Base-by-base conservation (phyloP, 1,140 invertebrate species). In the Drosophila kepulauana region DNA sequence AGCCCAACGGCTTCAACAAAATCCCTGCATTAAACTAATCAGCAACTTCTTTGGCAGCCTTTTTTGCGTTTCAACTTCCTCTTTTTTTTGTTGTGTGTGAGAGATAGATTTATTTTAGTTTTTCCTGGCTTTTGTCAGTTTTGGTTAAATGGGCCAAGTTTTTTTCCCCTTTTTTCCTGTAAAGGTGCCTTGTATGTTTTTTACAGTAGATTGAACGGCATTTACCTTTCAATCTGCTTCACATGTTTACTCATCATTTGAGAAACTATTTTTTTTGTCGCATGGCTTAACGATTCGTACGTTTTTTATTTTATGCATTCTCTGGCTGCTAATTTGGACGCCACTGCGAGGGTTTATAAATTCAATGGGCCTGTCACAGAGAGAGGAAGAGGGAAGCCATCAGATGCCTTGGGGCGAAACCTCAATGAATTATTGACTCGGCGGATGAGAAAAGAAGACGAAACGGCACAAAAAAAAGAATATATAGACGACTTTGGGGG, bases 401-500 rank as follows among this genome's bases (percentile, higher is more conserved):
- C 43, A 64, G 49, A 66, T 54, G 68, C 43, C 69, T 69, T 25
- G 13, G 46, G 74, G 66, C 58, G 58, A 56, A 61, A 70, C 59
- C 77, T 75, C 84, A 81, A 89, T 89, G 86, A 89, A 76, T 85
- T 89, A 89, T 89, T 89, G 78, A 85, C 86, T 79, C 61, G 57
- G 25, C 30, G 28, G 45, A 20, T 69, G 46, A 35, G 11, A 25
- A 28, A 61, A 33, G 58, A 49, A 63, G 52, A 38, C 33, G 38
- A 25, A 11, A 16, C 5, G 13, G 45, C 73, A 10, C 7, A 62
- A 59, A 56, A 64, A 65, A 64, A 65, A 57, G 28, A 35, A 54
- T 33, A 51, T 52, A 16, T 10, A 28, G 15, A n/a, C 8, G n/a
- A 20, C 25, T 30, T 38, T 38, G 3, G 15, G 48, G 48, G 13